phyloP scores from a whole-genome alignment of 2,113 vertebrate genomes.

The Oreochromis aureus region DNA sequence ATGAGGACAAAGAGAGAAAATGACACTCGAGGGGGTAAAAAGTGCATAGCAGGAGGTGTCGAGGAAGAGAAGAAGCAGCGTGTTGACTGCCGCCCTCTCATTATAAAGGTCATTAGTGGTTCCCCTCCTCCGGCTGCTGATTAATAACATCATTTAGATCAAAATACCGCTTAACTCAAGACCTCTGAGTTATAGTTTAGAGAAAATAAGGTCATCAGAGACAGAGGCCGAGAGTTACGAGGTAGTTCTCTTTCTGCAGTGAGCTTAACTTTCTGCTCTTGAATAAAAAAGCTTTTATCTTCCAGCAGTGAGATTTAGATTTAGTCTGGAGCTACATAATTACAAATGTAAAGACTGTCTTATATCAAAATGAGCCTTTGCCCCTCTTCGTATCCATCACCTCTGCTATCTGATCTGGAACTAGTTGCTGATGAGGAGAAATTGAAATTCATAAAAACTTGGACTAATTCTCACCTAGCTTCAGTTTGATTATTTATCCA shows the following conservation, averaged over 20 bases:
- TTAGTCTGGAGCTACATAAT: background rate
- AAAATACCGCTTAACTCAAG: conserved; percentile 20
- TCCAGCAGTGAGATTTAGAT: background rate
- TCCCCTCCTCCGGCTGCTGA: conserved; percentile 24
- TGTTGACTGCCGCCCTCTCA: conserved; percentile 20
- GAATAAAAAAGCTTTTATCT: background rate
- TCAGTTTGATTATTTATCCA: background rate
- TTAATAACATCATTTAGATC: conserved; percentile 35
- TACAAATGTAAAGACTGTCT: background rate
- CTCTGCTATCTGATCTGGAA: background rate
- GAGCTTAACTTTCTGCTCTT: background rate
- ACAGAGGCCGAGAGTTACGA: background rate
- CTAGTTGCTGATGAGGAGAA: background rate
- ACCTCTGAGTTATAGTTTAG: background rate
- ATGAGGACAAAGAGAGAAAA: background rate
- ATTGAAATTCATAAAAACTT: background rate
- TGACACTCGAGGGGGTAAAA: background rate
- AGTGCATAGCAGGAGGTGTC: background rate
- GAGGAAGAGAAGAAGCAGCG: background rate
- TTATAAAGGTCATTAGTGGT: conserved; percentile 41
- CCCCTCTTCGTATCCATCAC: background rate
- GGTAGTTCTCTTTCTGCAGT: background rate
- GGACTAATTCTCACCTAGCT: background rate
- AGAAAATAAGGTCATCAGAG: conserved; percentile 23
- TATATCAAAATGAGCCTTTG: background rate